Base-by-base conservation (phyloP, 2,888 invertebrate species). In the Ormyrus pomaceus region DNA sequence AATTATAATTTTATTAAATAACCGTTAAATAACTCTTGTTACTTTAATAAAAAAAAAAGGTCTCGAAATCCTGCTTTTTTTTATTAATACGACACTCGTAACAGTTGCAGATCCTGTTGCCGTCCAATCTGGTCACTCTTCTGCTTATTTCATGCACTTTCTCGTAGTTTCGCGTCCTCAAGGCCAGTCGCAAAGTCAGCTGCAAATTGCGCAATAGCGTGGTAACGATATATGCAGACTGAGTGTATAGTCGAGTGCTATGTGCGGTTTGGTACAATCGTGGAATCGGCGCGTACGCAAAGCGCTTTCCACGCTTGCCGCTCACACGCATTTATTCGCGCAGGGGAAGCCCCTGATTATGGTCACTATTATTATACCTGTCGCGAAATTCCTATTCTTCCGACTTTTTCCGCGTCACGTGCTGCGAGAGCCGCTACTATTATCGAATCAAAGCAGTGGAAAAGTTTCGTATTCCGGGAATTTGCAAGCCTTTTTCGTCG, bases 151-250 rank as follows among this genome's bases (percentile, higher is more conserved):
- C 34, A 13, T 59, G 48, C 13, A 51, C 69, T 79, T 69, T 79
- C 62, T 73, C 69, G 69, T 51, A 74, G 53, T 50, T 62, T 65
- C 34, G 8, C 55, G 50, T 19, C n/a, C 62, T 34, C 76, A 76
- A 69, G 69, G 76, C 69, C 69, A 34, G n/a, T 10, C n/a, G 34
- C 62, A 51, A 62, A 76, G 55, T 61, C 50, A 69, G 55, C 51
- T 65, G 50, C 65, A 8, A 65, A 65, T 77, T 77, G 59, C 65
- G 64, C 65, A 77, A 77, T 71, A 65, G 58, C 51, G n/a, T n/a
- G 45, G 48, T 59, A 56, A 51, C n/a, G 59, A 45, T 64, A 48
- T 64, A 64, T 69, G 34, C 51, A 34, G 46, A 3, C 10, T 46
- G 53, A n/a, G 10, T 7, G 19, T 62, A 13, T 19, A 53, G 46